Evolutionary conservation across 2,797 vertebrate species (phyloP).

Genomic region (Zalophus californianus): DNA sequence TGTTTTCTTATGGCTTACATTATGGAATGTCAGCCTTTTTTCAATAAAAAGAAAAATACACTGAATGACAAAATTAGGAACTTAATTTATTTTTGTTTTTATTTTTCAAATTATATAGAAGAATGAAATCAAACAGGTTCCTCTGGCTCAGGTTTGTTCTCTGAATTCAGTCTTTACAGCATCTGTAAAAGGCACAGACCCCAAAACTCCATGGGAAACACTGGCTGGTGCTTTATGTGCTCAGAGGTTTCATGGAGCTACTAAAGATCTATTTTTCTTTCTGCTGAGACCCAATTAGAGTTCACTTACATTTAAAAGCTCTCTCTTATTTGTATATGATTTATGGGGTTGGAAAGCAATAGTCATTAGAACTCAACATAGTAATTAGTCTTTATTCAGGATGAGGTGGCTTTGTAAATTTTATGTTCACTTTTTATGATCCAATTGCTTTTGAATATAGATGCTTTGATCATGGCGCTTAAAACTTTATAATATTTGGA

Average conservation of each 20-base stretch:
- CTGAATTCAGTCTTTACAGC: not conserved
- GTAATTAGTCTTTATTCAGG: slow-evolving; percentile 60
- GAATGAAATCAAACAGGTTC: not conserved
- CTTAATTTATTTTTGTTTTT: not conserved
- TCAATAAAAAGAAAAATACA: not conserved
- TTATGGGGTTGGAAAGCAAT: slow-evolving; percentile 30
- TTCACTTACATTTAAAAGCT: slow-evolving; percentile 38
- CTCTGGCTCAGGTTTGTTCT: not conserved
- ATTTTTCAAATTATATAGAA: not conserved
- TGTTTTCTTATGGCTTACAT: not conserved
- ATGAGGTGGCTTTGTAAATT: slow-evolving; percentile 52
- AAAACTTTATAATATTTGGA: slow-evolving; percentile 54
- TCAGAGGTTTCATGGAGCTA: not conserved
- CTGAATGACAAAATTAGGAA: not conserved
- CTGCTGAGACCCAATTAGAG: slow-evolving; percentile 60
- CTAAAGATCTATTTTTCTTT: slow-evolving; percentile 22
- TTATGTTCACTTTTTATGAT: slow-evolving; percentile 56
- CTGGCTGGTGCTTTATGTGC: not conserved
- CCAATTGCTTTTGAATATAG: slow-evolving; percentile 54
- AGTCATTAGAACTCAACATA: slow-evolving; percentile 45
- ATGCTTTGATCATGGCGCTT: slow-evolving; percentile 5
- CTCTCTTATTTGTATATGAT: slow-evolving; percentile 51
- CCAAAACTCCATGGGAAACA: not conserved
- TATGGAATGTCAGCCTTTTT: not conserved
- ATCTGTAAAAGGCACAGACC: not conserved